Conservation (phyloP, 2,797 vertebrate genomes). For the Percopsis omiscomaycus region DNA sequence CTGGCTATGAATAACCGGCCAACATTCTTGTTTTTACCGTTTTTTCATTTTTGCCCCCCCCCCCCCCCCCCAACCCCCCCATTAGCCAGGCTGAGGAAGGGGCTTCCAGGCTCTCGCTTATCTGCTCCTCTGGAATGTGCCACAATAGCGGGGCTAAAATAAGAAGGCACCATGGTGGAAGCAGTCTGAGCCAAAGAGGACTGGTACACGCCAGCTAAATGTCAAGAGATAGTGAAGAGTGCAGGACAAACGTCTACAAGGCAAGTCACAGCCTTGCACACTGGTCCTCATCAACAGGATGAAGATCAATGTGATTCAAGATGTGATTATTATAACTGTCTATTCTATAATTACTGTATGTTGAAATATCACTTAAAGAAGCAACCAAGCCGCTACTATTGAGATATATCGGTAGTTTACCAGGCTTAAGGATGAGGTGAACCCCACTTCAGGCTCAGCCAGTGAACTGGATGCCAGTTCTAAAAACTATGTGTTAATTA, state of each 20-base stretch:
- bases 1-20: constrained; percentile 5
- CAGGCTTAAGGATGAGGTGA: background rate
- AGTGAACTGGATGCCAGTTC: background rate
- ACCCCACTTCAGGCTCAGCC: background rate
- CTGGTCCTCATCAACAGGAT: background rate
- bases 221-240: constrained; percentile 72
- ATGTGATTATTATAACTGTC: background rate
- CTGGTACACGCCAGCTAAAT: constrained; percentile 72
- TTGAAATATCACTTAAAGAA: background rate
- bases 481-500: too few relatives aligned
- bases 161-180: constrained; percentile 69
- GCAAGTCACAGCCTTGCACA: constrained; percentile 5
- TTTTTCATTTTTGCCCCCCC: background rate
- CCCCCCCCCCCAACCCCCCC: background rate
- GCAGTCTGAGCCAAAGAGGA: constrained; percentile 58
- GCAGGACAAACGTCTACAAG: constrained; percentile 9
- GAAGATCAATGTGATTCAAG: background rate
- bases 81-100: constrained; percentile 17
- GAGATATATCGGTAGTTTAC: background rate
- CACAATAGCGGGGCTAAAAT: constrained; percentile 78
- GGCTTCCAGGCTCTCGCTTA: constrained; percentile 63
- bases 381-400: background rate
- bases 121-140: constrained; percentile 79
- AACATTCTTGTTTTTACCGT: constrained; percentile 39
- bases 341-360: background rate